Evolutionary conservation across 2,888 invertebrate genomes (phyloP), one percentile per base, ranked within the genome.

Genomic region (Notocelia uddmanniana): DNA sequence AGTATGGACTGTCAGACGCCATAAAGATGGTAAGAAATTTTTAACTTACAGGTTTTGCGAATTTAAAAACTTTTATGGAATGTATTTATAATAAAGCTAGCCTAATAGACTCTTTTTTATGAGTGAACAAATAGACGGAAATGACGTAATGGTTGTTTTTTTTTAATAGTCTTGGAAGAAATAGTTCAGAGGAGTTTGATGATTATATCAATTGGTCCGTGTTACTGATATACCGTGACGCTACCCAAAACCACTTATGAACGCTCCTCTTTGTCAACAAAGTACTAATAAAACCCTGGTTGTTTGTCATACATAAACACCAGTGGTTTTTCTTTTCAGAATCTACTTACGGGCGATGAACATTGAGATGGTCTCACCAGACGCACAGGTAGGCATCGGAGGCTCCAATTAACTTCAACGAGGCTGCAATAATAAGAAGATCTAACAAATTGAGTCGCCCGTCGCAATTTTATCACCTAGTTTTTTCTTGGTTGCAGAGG

Each of bases 1-100:
- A 81, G 99, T 99, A 1, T 99, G 99, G 99, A 99, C 99, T 37
- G 99, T 99, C 21, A 98, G 98, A 86, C 96, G 97, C 82, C 96
- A 98, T 88, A 96, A 97, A 86, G 99, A 99, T 94, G 99, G 99
- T 99, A 93, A 97, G 97, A 95, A 52, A 13, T 26, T 21, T 31
- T 18, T 19, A 19, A 11, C 37, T 19, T 41, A 8, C 54, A 59
- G 54, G 31, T 8, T 45, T 19, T 45, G 11, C 19, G n/a, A 26
- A 19, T 9, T 54, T 21, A 11, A 21, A 34, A 2, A 10, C n/a
- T 34, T n/a, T n/a, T n/a, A n/a, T n/a, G n/a, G 21, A 2, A n/a
- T 10, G 0, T 2, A 15, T 23, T 13, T 18, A 48, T 21, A 18
- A 26, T n/a, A 54, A 13, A 1, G 13, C 11, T 21, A 2, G 18